Base-by-base conservation (phyloP, 2,797 vertebrate species). In the Pipistrellus nathusii region DNA sequence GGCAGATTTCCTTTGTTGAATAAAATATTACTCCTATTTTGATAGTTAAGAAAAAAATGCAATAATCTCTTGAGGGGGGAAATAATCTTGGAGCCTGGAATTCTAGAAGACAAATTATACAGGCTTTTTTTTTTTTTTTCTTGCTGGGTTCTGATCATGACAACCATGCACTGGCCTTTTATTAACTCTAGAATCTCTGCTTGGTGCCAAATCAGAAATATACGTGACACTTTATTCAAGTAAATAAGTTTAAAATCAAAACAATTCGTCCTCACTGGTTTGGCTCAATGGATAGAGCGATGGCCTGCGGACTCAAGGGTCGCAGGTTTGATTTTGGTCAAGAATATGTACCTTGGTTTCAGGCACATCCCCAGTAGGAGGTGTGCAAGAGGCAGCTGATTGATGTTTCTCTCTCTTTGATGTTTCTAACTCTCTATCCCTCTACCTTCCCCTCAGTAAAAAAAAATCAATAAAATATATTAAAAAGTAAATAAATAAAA, bases 21-120 rank as follows among this genome's bases (percentile, higher is more conserved):
- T 82, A 90, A 81, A 81, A 77, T 59, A 64, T 78, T 73, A 77
- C 35, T 94, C 62, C 48, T 90, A 88, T 62, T 90, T 92, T 80
- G 30, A 66, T 75, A 64, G 69, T 91, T 55, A 59, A 73, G 44
- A 62, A 88, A 76, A 51, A 55, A 44, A 44, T 44, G 51, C n/a
- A 85, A 20, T 64, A 23, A 46, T 81, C 27, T 77, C 41, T 35
- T 55, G n/a, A 30, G 51, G 10, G 17, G 8, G 3, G 6, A n/a
- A 62, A 48, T 76, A 76, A 83, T 21, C 12, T 3, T 41, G 87
- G 93, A 93, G 84, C 21, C 46, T 82, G 44, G 30, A 53, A 91
- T 78, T 75, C 76, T 84, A 87, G 25, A 17, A 85, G 35, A 76
- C 17, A 87, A 57, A 85, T 35, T 32, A 30, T 76, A 68, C 14